These are phyloP conservation scores for Atherinomorus stipes DNA, from an alignment of 2,113 vertebrate species.

Conservation along the genomic window DNA sequence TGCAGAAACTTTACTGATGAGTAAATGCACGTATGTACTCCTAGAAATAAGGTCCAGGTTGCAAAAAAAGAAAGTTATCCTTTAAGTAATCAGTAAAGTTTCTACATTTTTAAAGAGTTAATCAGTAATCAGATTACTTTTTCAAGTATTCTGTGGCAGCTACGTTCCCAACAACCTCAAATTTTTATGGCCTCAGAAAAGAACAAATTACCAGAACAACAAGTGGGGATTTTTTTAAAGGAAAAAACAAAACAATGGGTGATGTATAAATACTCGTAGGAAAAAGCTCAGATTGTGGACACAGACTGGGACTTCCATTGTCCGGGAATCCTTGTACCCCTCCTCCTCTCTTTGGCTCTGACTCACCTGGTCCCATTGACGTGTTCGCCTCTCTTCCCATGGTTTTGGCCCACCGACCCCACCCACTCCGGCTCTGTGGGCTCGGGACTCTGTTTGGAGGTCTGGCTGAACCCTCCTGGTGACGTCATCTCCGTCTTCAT, in stretches of 20 bases:
- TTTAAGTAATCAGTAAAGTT: too few relatives aligned
- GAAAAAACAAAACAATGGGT: constrained; percentile 1
- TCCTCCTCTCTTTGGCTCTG: constrained; percentile 5
- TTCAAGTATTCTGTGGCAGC: too few relatives aligned
- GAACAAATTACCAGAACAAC: too few relatives aligned
- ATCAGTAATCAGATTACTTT: too few relatives aligned
- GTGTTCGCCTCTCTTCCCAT: constrained; percentile 81
- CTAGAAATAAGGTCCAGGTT: too few relatives aligned
- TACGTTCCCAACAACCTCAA: too few relatives aligned
- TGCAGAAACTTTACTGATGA: too few relatives aligned
- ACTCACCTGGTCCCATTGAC: constrained; percentile 87
- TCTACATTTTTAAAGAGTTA: too few relatives aligned
- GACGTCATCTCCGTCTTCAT: constrained; percentile 84
- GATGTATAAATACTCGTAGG: constrained; percentile 31
- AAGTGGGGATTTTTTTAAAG: too few relatives aligned
- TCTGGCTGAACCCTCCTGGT: constrained; percentile 73
- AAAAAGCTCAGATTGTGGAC: constrained; percentile 21
- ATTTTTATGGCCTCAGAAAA: too few relatives aligned
- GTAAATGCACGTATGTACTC: too few relatives aligned
- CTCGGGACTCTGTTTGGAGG: constrained; percentile 79
- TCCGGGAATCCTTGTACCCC: constrained; percentile 36
- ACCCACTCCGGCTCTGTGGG: constrained; percentile 81
- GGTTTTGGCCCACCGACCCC: constrained; percentile 48
- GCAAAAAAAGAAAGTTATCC: too few relatives aligned
- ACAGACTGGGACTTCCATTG: constrained; percentile 5